Evolutionary conservation across 2,888 invertebrate genomes (phyloP), one percentile per base, ranked within the genome.

Genomic region (Thalpophila matura): DNA sequence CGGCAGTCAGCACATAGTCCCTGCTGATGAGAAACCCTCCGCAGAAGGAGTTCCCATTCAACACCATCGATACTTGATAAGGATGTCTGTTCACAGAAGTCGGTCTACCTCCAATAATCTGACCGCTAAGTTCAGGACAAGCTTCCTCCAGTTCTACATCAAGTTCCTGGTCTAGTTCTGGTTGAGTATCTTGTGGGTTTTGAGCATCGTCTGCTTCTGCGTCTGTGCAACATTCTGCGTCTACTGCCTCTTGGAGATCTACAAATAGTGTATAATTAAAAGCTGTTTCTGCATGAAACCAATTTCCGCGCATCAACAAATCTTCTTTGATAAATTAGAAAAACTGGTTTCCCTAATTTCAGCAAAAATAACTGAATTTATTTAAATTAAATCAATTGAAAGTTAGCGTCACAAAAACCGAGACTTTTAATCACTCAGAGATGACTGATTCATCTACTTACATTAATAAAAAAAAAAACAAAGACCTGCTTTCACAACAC

Each of bases 31-130:
- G 91, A 72, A 95, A 94, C 0, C 95, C 95, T 12, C 95, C 95
- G 62, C 95, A 95, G 79, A 95, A 94, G 0, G 94, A 92, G 81
- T 92, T 95, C 0, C 93, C 89, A 58, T 95, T 95, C 5, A 94
- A 64, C 35, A 95, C 89, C 92, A 95, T 93, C 0, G 94, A 93
- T 62, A 91, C 95, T 74, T 93, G 92, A 63, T 89, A 93, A 0
- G 95, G 95, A 31, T 94, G 93, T 35, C 94, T 77, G 42, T 84
- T 87, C 9, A 95, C 89, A 0, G 93, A 91, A 24, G 93, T 93
- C 0, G 92, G 85, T 22, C 87, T 77, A 0, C 95, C 95, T 0
- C 95, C 95, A 6, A 95, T 94, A 40, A 95, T 95, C 85, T 95
- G 94, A 0, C 93, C 94, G 24, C 89, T 94, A 0, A 94, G 82